phyloP scores from a whole-genome alignment of 2,888 invertebrate genomes.

The Heliconius aoede region DNA sequence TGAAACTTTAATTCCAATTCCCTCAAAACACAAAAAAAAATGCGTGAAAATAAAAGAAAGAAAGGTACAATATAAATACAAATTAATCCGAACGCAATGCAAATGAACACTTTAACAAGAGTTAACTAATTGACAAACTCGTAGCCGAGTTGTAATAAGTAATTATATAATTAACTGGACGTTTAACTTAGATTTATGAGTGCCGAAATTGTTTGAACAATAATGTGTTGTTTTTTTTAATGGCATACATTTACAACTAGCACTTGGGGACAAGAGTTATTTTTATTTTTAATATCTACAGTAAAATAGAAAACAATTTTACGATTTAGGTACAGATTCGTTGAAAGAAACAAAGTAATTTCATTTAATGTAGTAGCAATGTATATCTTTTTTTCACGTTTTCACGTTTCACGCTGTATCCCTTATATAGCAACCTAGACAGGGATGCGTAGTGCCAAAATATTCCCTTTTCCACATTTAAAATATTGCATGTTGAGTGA shows the following conservation, averaged over 20 bases:
- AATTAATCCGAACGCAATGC: slow-evolving; percentile 15
- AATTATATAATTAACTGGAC: slow-evolving; percentile 46
- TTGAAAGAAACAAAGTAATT: too few relatives aligned
- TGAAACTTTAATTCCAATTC: not conserved
- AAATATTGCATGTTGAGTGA: too few relatives aligned
- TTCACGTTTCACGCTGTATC: too few relatives aligned
- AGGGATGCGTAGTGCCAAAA: too few relatives aligned
- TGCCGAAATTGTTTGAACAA: slow-evolving; percentile 23
- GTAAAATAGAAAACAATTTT: too few relatives aligned
- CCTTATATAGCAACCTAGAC: too few relatives aligned
- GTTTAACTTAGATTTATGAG: slow-evolving; percentile 44
- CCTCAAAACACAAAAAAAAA: not conserved
- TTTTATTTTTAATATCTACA: not conserved
- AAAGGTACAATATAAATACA: not conserved
- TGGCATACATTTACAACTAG: not conserved
- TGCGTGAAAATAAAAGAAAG: not conserved
- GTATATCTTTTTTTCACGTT: too few relatives aligned
- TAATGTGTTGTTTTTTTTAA: slow-evolving; percentile 3
- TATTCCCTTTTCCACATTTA: too few relatives aligned
- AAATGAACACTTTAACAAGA: slow-evolving; percentile 19
- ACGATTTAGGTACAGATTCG: too few relatives aligned
- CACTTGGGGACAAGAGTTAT: not conserved
- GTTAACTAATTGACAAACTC: slow-evolving; percentile 44
- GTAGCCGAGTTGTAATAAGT: slow-evolving; percentile 39
- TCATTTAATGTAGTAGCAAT: too few relatives aligned